Evolutionary conservation across 2,113 vertebrate species (phyloP).

Genomic region (Catharus fuscescens): DNA sequence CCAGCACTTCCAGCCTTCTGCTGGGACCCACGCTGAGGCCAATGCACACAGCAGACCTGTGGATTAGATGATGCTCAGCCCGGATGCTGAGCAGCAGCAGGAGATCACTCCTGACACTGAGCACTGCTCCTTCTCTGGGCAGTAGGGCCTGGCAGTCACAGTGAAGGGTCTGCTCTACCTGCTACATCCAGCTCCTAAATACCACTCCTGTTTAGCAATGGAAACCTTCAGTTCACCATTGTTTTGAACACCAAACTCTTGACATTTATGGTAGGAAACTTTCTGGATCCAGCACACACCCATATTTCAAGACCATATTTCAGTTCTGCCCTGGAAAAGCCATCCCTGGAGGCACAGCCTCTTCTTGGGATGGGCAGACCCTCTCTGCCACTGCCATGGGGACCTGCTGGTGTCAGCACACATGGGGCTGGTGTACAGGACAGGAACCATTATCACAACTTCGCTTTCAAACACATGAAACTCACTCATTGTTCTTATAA

Average conservation of each 20-base stretch:
- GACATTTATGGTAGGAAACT: not conserved
- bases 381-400: too few relatives aligned
- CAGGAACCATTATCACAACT: not conserved
- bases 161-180: rapidly evolving
- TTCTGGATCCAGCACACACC: not conserved
- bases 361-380: rapidly evolving
- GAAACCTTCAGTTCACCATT: not conserved
- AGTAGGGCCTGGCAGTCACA: not conserved
- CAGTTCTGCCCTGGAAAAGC: not conserved
- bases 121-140: not conserved
- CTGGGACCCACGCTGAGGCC: not conserved
- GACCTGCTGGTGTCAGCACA: not conserved
- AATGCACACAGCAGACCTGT: not conserved
- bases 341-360: not conserved
- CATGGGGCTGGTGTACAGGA: not conserved
- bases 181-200: not conserved
- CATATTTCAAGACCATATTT: not conserved
- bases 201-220: not conserved
- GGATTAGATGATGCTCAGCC: not conserved
- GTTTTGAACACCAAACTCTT: not conserved
- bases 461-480: not conserved
- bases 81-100: not conserved
- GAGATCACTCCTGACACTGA: not conserved
- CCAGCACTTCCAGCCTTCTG: not conserved
- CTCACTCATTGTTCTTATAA: not conserved